Conservation (phyloP, 2,797 vertebrate genomes). For the Darevskia mixta region DNA sequence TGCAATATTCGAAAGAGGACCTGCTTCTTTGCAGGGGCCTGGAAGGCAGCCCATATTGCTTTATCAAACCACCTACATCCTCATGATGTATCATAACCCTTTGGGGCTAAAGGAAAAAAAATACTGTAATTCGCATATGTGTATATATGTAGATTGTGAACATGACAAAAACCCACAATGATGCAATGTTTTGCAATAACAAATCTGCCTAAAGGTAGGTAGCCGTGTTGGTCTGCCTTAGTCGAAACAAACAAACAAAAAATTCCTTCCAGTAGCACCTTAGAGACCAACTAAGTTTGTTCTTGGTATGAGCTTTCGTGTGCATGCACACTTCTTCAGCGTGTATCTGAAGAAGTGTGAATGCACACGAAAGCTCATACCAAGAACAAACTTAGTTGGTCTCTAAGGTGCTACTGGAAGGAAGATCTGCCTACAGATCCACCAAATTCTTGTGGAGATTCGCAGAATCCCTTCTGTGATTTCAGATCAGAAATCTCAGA, state of each 20-base stretch:
- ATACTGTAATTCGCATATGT: background rate
- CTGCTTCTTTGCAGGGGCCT: background rate
- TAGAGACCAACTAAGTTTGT: no score
- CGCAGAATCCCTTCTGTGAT: background rate
- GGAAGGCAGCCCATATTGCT: background rate
- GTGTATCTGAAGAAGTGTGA: no score
- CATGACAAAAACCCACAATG: background rate
- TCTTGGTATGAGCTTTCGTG: no score
- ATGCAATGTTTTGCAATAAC: background rate
- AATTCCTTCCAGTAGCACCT: no score
- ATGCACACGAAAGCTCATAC: no score
- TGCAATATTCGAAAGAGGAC: no score
- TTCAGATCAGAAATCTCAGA: background rate
- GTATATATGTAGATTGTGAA: background rate
- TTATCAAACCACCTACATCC: background rate
- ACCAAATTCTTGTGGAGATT: background rate
- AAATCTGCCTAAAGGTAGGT: background rate
- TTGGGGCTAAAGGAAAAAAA: background rate
- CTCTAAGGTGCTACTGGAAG: no score
- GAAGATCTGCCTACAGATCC: background rate
- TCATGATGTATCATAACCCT: background rate
- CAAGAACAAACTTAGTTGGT: no score
- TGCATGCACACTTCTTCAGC: no score
- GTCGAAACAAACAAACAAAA: no score
- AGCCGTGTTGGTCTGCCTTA: no score